Base-by-base conservation (phyloP, 2,888 invertebrate genomes). In the Trilocha varians region DNA sequence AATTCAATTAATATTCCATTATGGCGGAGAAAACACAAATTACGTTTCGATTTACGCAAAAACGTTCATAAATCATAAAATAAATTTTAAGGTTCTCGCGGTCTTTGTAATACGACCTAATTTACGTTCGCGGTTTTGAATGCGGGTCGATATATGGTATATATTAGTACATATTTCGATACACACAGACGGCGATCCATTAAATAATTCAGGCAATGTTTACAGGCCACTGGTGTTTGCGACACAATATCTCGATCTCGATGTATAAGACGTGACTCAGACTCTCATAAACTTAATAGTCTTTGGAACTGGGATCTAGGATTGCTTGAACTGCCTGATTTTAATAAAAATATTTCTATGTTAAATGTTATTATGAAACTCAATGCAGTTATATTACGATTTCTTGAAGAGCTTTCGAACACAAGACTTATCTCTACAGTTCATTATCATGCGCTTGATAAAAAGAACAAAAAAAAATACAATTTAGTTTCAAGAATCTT, bases 161-260 rank as follows among this genome's bases (percentile, higher is more conserved):
- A 25, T 25, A 9, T 6, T 25, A 16, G 16, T 37, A 25, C 11
- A 25, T 9, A 25, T 25, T 25, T 25, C 25, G 25, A 25, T 25
- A 25, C 11, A 25, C 6, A 25, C 25, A 9, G 11, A 25, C 11
- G 25, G 25, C 9, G 16, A 5, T 18, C 32, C 25, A 38, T 40
- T 45, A 11, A 47, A 44, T 42, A 11, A 46, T 44, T 49, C 37
- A 45, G 32, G 15, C 15, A 34, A 17, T 49, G 48, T 56, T 52
- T 56, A 59, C 49, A 50, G 49, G 35, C 43, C 36, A 32, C 16
- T 39, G 32, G 43, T 50, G 47, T 54, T 45, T 50, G 40, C 41
- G 44, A 53, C 38, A 46, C 41, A 39, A 50, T 59, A 48, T 40
- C 40, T 44, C 41, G 43, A 52, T 53, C 49, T 54, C 33, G n/a